Conservation (phyloP, 23 tunicate genomes). For the Clavelina lepadiformis region DNA sequence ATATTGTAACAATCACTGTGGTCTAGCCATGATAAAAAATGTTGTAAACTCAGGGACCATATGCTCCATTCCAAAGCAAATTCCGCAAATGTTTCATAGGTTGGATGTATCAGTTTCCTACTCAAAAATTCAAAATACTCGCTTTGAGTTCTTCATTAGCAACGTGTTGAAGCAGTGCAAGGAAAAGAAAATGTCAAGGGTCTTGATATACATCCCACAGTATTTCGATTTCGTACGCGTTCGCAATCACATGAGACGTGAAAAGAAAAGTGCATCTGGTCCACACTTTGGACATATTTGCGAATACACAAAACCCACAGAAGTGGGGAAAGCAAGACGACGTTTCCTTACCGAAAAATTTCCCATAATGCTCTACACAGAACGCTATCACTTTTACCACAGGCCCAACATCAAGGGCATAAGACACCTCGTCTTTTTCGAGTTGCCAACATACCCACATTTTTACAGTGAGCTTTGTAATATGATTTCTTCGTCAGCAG, state of each 20-base stretch:
- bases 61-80: constrained; percentile 42
- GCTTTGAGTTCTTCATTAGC: constrained; percentile 64
- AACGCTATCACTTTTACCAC: constrained; percentile 89
- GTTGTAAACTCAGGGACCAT: constrained; percentile 41
- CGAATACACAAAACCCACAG: constrained; percentile 60
- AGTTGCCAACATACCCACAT: constrained; percentile 83
- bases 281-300: constrained; percentile 41
- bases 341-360: constrained; percentile 52
- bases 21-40: constrained; percentile 29
- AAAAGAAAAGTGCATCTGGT: constrained; percentile 49
- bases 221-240: constrained; percentile 72
- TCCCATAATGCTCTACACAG: constrained; percentile 73
- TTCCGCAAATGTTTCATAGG: constrained; percentile 52
- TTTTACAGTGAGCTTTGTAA: constrained; percentile 85
- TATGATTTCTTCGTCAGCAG: constrained; percentile 27
- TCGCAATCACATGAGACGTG: constrained; percentile 58
- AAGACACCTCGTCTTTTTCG: constrained; percentile 57
- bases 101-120: neutral
- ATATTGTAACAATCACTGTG: constrained; percentile 61
- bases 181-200: constrained; percentile 30
- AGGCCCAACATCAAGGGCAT: constrained; percentile 59
- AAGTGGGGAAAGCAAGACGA: constrained; percentile 47
- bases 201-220: constrained; percentile 68
- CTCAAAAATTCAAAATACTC: constrained; percentile 24
- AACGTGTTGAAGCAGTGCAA: constrained; percentile 45